These are phyloP conservation scores for Maconellicoccus hirsutus DNA, from an alignment of 1,140 invertebrate genomes.

Conservation along the genomic window DNA sequence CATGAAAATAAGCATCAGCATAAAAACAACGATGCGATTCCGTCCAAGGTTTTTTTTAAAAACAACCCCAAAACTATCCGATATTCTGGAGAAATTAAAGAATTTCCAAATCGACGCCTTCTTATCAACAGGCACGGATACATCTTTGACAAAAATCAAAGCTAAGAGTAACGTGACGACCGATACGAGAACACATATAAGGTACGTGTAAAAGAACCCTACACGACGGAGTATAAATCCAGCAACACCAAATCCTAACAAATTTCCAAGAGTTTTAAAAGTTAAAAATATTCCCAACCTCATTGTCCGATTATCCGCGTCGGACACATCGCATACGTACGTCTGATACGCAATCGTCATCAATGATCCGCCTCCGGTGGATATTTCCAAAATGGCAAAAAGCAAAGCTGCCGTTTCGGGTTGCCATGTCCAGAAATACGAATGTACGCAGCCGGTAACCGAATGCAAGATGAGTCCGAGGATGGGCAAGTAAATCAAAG, in stretches of 20 bases:
- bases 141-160: too few species aligned
- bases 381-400: conserved; percentile 33
- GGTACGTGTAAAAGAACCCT: conserved; percentile 26
- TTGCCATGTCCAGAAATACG: conserved; percentile 28
- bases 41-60: neutral
- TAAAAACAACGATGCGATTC: neutral
- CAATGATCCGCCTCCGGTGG: conserved; percentile 36
- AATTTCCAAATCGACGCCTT: too few species aligned
- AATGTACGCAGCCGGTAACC: conserved; percentile 22
- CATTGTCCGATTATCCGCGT: conserved; percentile 32
- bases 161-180: too few species aligned
- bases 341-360: conserved; percentile 37
- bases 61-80: too few species aligned
- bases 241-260: conserved; percentile 26
- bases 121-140: too few species aligned
- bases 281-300: conserved; percentile 35
- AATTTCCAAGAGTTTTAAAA: conserved; percentile 23
- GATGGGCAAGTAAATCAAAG: conserved; percentile 37
- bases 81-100: too few species aligned
- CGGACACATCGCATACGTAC: conserved; percentile 36
- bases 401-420: conserved; percentile 32
- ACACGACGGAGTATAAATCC: conserved; percentile 25
- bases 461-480: conserved; percentile 26
- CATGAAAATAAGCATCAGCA: neutral
- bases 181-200: neutral